phyloP scores from a whole-genome alignment of 2,113 vertebrate genomes.

The Pampusana beccarii region DNA sequence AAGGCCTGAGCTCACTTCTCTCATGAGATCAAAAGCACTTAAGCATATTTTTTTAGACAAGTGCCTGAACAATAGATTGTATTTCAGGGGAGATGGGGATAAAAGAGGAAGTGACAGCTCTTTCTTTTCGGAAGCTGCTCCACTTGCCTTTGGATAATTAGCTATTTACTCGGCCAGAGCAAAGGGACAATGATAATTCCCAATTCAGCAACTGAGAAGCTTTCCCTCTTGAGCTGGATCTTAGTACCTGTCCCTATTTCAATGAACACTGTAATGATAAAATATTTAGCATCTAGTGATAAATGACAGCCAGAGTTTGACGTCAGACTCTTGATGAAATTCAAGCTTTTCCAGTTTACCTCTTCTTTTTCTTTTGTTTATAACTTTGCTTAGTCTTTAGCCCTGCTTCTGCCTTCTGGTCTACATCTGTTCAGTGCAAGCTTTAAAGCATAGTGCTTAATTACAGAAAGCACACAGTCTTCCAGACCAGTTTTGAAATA shows the following conservation, averaged over 20 bases:
- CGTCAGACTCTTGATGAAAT: not conserved
- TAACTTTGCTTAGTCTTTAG: not conserved
- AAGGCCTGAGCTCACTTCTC: not conserved
- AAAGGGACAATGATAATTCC: not conserved
- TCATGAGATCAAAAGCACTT: not conserved
- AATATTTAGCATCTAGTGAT: not conserved
- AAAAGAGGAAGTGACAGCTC: not conserved
- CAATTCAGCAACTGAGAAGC: not conserved
- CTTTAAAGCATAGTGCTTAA: not conserved
- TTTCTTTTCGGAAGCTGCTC: not conserved
- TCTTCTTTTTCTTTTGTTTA: not conserved
- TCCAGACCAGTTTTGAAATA: conserved; percentile 14
- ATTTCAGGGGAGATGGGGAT: not conserved
- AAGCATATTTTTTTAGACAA: not conserved
- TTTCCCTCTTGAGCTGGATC: not conserved
- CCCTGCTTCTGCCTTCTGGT: not conserved
- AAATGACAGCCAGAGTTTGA: not conserved
- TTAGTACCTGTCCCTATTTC: not conserved
- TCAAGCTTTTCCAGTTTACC: not conserved
- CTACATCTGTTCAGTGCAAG: not conserved
- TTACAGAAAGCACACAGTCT: not conserved
- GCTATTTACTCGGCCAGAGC: not conserved
- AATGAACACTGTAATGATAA: not conserved
- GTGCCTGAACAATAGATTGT: not conserved
- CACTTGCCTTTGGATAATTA: not conserved